These are phyloP conservation scores for Tetranychus cinnabarinus DNA, from an alignment of 1,140 invertebrate genomes.

Conservation along the genomic window DNA sequence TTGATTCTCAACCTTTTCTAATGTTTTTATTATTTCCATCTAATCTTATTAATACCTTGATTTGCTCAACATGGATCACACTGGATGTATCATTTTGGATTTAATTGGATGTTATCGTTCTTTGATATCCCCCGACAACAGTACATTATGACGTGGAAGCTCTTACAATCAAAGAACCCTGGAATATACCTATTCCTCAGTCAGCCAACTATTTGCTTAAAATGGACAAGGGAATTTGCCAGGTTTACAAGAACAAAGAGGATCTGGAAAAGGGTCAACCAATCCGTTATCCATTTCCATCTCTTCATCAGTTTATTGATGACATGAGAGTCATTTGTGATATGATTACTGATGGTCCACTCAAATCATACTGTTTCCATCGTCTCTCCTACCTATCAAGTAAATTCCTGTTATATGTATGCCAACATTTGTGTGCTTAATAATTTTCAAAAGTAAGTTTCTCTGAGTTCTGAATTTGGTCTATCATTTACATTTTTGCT, in stretches of 20 bases:
- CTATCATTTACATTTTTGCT: too few species aligned
- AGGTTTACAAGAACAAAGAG: slow-evolving; percentile 43
- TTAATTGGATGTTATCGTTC: background rate
- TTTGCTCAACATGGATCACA: background rate
- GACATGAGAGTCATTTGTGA: slow-evolving; percentile 67
- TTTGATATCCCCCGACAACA: background rate
- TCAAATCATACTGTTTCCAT: slow-evolving; percentile 97
- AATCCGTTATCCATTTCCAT: slow-evolving; percentile 44
- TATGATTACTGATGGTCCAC: slow-evolving; percentile 88
- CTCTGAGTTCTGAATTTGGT: background rate
- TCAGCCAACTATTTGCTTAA: slow-evolving; percentile 41
- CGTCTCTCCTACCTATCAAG: slow-evolving; percentile 79
- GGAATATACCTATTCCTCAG: slow-evolving; percentile 37
- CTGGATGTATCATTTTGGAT: background rate
- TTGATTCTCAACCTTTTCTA: too few species aligned
- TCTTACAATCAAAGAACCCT: slow-evolving; percentile 46
- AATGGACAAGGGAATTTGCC: slow-evolving; percentile 53
- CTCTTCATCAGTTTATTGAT: slow-evolving; percentile 44
- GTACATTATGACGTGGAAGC: slow-evolving; percentile 42
- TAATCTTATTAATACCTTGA: too few species aligned
- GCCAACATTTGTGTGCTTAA: slow-evolving; percentile 89
- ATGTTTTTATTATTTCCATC: too few species aligned
- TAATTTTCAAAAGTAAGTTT: slow-evolving; percentile 58
- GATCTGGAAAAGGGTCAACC: slow-evolving; percentile 29
- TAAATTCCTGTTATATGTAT: slow-evolving; percentile 95